phyloP scores from a whole-genome alignment of 23 tunicate genomes.

The Diplosoma virens region DNA sequence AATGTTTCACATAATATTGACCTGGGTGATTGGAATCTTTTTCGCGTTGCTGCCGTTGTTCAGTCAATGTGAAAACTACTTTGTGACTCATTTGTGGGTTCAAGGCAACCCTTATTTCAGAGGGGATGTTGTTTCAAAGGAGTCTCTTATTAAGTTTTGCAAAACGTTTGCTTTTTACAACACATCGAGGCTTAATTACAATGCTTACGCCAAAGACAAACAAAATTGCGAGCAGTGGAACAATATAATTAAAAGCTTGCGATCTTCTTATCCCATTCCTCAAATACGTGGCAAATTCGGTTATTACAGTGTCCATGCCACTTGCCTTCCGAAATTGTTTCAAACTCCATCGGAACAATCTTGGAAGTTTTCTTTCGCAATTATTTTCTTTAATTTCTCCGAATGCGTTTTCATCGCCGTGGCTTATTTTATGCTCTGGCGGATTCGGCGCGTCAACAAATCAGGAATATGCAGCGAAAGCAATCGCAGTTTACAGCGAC shows the following conservation, averaged over 20 bases:
- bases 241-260: background rate
- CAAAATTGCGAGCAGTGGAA: background rate
- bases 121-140: slow-evolving; percentile 7
- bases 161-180: background rate
- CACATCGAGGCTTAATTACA: background rate
- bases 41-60: slow-evolving; percentile 49
- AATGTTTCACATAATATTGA: slow-evolving; percentile 9
- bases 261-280: background rate
- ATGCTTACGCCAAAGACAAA: background rate
- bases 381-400: slow-evolving; percentile 47
- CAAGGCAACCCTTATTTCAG: slow-evolving; percentile 39
- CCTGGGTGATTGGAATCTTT: slow-evolving; percentile 39
- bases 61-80: background rate
- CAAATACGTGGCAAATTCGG: slow-evolving; percentile 39
- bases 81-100: slow-evolving; percentile 35
- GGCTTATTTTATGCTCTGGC: slow-evolving; percentile 21
- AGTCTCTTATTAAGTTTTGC: background rate
- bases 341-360: slow-evolving; percentile 17
- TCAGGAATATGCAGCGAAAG: slow-evolving; percentile 11
- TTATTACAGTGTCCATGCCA: slow-evolving; percentile 71
- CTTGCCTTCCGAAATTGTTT: slow-evolving; percentile 63
- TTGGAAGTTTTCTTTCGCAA: slow-evolving; percentile 61
- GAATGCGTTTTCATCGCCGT: slow-evolving; percentile 45
- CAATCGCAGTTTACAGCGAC: background rate
- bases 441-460: slow-evolving; percentile 2